Base-by-base conservation (phyloP, 2,888 invertebrate species). In the Diogma glabrata region DNA sequence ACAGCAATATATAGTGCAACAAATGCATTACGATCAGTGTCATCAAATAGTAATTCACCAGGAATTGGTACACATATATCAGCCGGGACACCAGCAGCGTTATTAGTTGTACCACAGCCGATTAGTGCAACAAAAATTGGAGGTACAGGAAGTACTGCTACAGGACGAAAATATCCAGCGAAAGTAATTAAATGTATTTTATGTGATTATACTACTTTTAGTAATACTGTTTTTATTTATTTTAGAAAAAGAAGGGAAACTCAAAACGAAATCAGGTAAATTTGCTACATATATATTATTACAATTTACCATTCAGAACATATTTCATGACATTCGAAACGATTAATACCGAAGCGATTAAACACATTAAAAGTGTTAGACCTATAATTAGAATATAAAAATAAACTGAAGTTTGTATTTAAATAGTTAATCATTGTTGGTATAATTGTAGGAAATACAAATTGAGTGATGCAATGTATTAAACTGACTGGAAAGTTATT, bases 21-120 rank as follows among this genome's bases (percentile, higher is more conserved):
- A 16, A 59, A 59, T 8, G 57, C 60, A 14, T 46, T 63, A 26
- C 59, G 64, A 22, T 59, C 61, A 23, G 58, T 56, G 24, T 60
- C 62, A 43, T 61, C 61, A 36, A 64, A 60, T 46, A 60, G 59
- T 49, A 61, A 58, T 52, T 62, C 62, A 5, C 61, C 62, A 3
- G 64, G 73, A 57, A 71, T 72, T 63, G 72, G 75, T 64, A 69
- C 72, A 60, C 66, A 67, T 60, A 8, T 47, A 16, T 73, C 72
- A 61, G 71, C 72, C 57, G 71, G 74, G 57, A 71, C 74, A 55
- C 73, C 73, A 54, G 77, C 78, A 58, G 75, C 78, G 51, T 79
- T 83, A 48, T 76, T 92, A 58, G 89, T 92, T 57, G 91, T 92
- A 14, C 92, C 92, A 5, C 92, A 92, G 64, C 91, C 91, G 16